Conservation (phyloP, 2,888 invertebrate species). For the Andrena praecox region DNA sequence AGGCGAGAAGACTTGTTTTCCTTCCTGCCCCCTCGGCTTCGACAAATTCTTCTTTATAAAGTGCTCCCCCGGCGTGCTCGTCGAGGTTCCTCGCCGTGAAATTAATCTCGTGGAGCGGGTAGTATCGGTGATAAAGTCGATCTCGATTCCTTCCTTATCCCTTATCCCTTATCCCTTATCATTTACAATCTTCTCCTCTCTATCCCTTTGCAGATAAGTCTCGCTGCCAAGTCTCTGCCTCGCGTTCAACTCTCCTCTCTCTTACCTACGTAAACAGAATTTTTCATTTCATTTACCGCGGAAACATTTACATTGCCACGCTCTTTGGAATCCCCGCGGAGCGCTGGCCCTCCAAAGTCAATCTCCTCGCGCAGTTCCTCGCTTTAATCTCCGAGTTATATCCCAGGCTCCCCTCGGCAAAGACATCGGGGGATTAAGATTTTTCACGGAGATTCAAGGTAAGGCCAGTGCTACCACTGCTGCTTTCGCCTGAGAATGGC, state of each 20-base stretch:
- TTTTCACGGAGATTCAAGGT: conserved; percentile 39
- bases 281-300: too few relatives aligned
- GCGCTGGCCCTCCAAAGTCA: not conserved
- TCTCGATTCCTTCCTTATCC: not conserved
- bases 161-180: too few relatives aligned
- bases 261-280: too few relatives aligned
- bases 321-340: too few relatives aligned
- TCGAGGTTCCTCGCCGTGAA: not conserved
- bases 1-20: conserved; percentile 14
- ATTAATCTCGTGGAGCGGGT: not conserved
- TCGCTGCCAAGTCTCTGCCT: too few relatives aligned
- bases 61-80: not conserved
- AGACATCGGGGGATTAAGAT: conserved; percentile 5
- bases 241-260: too few relatives aligned
- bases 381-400: conserved; percentile 32
- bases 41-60: not conserved
- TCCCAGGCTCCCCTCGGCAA: conserved; percentile 20
- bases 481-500: not conserved
- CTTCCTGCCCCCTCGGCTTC: not conserved
- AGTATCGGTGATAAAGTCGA: not conserved
- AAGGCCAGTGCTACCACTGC: not conserved
- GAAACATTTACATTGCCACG: too few relatives aligned
- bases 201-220: too few relatives aligned
- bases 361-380: conserved; percentile 4
- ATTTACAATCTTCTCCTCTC: too few relatives aligned